These are phyloP conservation scores for Galerucella calmariensis DNA, from an alignment of 2,888 invertebrate genomes.

Conservation along the genomic window DNA sequence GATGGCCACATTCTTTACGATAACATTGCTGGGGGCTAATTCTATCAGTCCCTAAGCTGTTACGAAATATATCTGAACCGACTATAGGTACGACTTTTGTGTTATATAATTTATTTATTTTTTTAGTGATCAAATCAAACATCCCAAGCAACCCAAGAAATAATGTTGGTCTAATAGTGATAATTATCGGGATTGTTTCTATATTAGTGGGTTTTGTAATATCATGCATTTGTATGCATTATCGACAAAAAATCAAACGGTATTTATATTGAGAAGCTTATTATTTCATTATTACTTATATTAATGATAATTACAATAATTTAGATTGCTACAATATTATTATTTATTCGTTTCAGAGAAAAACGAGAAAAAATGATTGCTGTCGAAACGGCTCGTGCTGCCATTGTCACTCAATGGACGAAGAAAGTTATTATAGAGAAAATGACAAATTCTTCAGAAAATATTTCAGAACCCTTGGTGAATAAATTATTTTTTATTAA, in stretches of 20 bases:
- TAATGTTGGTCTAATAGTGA: slow-evolving; percentile 43
- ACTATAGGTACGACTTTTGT: not conserved
- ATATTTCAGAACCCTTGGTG: slow-evolving; percentile 74
- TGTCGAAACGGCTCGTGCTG: slow-evolving; percentile 81
- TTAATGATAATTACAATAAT: too few species aligned
- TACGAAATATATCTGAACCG: too few species aligned
- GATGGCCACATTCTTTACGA: too few species aligned
- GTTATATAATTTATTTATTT: slow-evolving; percentile 10
- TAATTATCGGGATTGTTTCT: slow-evolving; percentile 70
- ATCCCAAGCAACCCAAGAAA: slow-evolving; percentile 55
- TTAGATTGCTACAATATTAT: not conserved
- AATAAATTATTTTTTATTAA: slow-evolving; percentile 48
- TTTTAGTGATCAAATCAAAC: slow-evolving; percentile 29
- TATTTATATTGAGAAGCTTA: slow-evolving; percentile 23
- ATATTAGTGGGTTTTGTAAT: slow-evolving; percentile 67
- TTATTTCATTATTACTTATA: too few species aligned
- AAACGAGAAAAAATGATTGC: slow-evolving; percentile 84
- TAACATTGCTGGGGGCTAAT: too few species aligned
- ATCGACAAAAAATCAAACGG: slow-evolving; percentile 52
- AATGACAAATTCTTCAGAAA: slow-evolving; percentile 73
- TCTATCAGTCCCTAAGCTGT: too few species aligned
- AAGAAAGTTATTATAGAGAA: slow-evolving; percentile 91
- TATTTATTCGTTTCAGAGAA: slow-evolving; percentile 64
- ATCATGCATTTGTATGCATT: slow-evolving; percentile 51
- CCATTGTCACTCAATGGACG: slow-evolving; percentile 88